Evolutionary conservation across 2,888 invertebrate genomes (phyloP).

Genomic region (Eilema caniola): DNA sequence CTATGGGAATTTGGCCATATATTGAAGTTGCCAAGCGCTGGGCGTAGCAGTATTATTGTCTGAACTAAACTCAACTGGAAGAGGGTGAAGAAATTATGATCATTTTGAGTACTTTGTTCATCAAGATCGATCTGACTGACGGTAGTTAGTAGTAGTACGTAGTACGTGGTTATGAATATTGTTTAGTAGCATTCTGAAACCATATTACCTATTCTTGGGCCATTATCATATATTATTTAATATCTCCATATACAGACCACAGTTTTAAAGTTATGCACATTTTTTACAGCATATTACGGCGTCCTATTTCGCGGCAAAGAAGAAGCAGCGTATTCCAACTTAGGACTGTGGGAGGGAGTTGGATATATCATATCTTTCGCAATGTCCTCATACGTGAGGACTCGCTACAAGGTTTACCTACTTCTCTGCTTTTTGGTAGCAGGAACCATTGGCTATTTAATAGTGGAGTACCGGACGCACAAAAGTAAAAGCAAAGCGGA

Average conservation of each 20-base stretch:
- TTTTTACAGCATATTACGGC: conserved; percentile 86
- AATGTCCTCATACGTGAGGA: conserved; percentile 84
- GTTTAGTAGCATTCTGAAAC: too few relatives aligned
- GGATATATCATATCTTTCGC: conserved; percentile 89
- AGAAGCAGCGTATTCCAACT: conserved; percentile 90
- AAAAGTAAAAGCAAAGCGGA: conserved; percentile 52
- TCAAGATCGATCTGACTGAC: too few relatives aligned
- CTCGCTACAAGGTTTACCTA: conserved; percentile 84
- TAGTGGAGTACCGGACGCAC: conserved; percentile 71
- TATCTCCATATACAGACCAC: background rate
- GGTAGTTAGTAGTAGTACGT: too few relatives aligned
- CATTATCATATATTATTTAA: too few relatives aligned
- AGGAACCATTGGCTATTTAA: conserved; percentile 85
- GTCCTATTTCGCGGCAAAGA: conserved; percentile 87
- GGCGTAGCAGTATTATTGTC: too few relatives aligned
- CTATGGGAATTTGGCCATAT: too few relatives aligned
- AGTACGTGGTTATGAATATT: too few relatives aligned
- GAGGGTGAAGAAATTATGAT: too few relatives aligned
- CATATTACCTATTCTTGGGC: too few relatives aligned
- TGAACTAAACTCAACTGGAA: too few relatives aligned
- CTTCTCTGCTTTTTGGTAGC: conserved; percentile 77
- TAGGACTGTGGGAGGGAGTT: conserved; percentile 89
- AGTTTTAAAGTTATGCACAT: background rate
- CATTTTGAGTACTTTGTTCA: too few relatives aligned
- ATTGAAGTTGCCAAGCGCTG: too few relatives aligned